Evolutionary conservation across 2,888 invertebrate genomes (phyloP), one percentile per base, ranked within the genome.

Genomic region (Tachystola acroxantha): DNA sequence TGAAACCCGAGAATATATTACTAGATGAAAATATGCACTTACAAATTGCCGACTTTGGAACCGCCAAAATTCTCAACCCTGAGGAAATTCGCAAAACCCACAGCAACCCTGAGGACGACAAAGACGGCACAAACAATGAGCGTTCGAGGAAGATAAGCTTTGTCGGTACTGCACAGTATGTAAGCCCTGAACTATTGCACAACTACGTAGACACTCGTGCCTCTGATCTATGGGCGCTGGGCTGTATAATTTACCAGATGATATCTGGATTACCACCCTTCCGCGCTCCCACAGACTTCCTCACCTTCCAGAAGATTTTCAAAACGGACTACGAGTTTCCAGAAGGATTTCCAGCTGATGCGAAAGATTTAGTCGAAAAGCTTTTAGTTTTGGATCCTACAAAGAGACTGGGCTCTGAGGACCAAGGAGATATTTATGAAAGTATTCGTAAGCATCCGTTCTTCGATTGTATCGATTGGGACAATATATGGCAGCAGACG

Each of bases 161-260:
- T 79, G 99, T 99, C 9, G 99, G 99, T 33, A 99, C 99, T 7
- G 98, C 99, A 1, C 98, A 99, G 72, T 99, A 99, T 77, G 98
- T 99, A 0, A 98, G 98, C 38, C 99, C 99, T 2, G 99, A 99
- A 85, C 90, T 99, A 44, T 87, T 99, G 34, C 94, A 92, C 42
- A 93, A 94, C 65, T 91, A 93, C 42, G 91, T 91, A 1, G 91
- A 93, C 35, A 91, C 92, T 32, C 89, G 90, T 37, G 91, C 95
- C 27, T 95, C 96, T 9, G 99, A 99, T 81, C 88, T 99, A 39
- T 99, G 99, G 99, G 99, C 99, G 0, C 88, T 97, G 30, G 99
- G 99, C 16, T 98, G 98, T 76, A 96, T 99, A 51, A 87, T 98
- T 46, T 99, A 96, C 84, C 99, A 99, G 86, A 97, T 99, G 95